phyloP scores from a whole-genome alignment of 1,140 invertebrate species.

The Agrypnia vestita region DNA sequence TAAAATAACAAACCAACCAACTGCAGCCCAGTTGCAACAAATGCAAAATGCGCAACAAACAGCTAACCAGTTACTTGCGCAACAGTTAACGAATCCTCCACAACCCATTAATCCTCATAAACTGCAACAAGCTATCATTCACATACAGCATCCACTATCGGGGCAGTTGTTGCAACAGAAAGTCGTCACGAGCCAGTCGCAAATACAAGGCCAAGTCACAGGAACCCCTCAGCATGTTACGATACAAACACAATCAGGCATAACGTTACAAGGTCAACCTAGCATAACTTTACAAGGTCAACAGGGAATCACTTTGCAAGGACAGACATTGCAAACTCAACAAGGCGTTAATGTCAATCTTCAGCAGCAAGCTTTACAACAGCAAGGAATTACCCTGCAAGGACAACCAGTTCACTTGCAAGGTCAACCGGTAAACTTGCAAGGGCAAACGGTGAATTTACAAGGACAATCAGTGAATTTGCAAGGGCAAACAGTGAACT shows the following conservation, averaged over 20 bases:
- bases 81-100: conserved; percentile 70
- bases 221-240: conserved; percentile 61
- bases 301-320: conserved; percentile 48
- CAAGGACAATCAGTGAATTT: no score
- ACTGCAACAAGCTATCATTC: conserved; percentile 71
- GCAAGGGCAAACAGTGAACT: conserved; percentile 7
- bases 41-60: conserved; percentile 68
- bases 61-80: conserved; percentile 70
- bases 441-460: no score
- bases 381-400: conserved; percentile 47
- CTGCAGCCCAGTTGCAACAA: conserved; percentile 63
- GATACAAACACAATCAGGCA: conserved; percentile 48
- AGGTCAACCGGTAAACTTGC: no score
- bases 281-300: conserved; percentile 48
- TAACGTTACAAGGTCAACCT: conserved; percentile 49
- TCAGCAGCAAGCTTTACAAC: conserved; percentile 16
- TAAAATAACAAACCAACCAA: conserved; percentile 59
- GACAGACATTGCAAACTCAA: conserved; percentile 44
- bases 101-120: conserved; percentile 72
- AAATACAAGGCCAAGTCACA: conserved; percentile 61
- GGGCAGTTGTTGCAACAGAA: conserved; percentile 64
- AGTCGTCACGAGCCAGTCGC: conserved; percentile 49
- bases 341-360: conserved; percentile 31
- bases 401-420: not conserved
- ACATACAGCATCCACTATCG: conserved; percentile 71